phyloP scores from a whole-genome alignment of 2,888 invertebrate genomes.

The Parnassius orleans region DNA sequence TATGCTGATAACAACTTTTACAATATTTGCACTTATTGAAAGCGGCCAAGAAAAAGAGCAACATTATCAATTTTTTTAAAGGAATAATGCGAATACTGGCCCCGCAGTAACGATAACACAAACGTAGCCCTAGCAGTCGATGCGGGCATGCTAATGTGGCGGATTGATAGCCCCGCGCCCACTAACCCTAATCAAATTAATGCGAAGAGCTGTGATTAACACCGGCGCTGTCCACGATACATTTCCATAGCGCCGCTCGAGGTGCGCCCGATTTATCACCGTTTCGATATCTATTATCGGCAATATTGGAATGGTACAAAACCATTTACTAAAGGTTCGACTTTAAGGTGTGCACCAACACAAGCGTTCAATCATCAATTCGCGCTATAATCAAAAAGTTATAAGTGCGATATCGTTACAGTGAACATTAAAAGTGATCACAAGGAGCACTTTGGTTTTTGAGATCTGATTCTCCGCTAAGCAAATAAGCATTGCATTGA shows the following conservation, averaged over 20 bases:
- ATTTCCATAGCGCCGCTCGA: slow-evolving; percentile 43
- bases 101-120: background rate
- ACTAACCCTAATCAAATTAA: slow-evolving; percentile 81
- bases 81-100: too few relatives aligned
- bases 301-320: slow-evolving; percentile 21
- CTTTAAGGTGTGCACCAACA: slow-evolving; percentile 5
- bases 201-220: slow-evolving; percentile 78
- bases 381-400: too few relatives aligned
- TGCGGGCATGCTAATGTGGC: slow-evolving; percentile 72
- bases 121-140: slow-evolving; percentile 43
- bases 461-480: too few relatives aligned
- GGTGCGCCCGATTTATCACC: slow-evolving; percentile 69
- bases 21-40: too few relatives aligned
- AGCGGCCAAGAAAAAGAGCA: too few relatives aligned
- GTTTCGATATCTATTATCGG: slow-evolving; percentile 22
- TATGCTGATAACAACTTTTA: too few relatives aligned
- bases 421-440: too few relatives aligned
- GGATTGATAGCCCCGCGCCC: slow-evolving; percentile 79
- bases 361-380: background rate
- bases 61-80: too few relatives aligned
- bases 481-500: too few relatives aligned
- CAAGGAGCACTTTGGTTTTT: too few relatives aligned
- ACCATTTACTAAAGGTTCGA: background rate
- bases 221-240: slow-evolving; percentile 57
- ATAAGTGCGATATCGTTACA: too few relatives aligned